Conservation (phyloP, 2,113 vertebrate species). For the Heterotis niloticus region DNA sequence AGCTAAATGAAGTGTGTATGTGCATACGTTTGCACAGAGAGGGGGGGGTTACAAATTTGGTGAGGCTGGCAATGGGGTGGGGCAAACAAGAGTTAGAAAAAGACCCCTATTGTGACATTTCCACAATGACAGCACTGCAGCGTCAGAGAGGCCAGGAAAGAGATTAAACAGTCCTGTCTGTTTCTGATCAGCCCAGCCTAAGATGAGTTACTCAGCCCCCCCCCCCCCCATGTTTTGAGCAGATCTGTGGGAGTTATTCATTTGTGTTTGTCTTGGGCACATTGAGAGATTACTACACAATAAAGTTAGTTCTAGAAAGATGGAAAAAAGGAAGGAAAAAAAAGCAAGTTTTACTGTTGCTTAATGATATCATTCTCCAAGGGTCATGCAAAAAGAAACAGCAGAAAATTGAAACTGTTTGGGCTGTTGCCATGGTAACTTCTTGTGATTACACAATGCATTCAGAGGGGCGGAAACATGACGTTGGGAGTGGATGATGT, state of each 20-base stretch:
- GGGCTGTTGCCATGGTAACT: slow-evolving; percentile 37
- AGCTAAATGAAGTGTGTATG: background rate
- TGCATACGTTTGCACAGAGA: background rate
- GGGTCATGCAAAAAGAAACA: background rate
- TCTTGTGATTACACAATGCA: slow-evolving; percentile 30
- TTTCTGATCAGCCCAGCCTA: slow-evolving; percentile 47
- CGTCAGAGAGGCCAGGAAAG: slow-evolving; percentile 24
- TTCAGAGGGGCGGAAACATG: slow-evolving; percentile 33
- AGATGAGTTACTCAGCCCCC: background rate
- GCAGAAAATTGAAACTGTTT: background rate
- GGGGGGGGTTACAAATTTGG: background rate
- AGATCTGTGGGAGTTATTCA: background rate
- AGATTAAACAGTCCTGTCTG: slow-evolving; percentile 38
- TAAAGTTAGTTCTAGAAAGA: background rate
- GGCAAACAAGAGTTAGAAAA: slow-evolving; percentile 38
- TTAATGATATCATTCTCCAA: background rate
- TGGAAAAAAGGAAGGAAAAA: background rate
- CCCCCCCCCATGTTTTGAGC: background rate
- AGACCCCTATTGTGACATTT: slow-evolving; percentile 52
- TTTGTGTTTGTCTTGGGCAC: slow-evolving; percentile 8
- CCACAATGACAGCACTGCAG: slow-evolving; percentile 39
- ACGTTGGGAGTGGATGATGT: background rate
- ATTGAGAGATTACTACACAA: background rate
- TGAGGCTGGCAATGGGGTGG: slow-evolving; percentile 26
- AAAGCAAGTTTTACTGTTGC: background rate